Evolutionary conservation across 2,888 invertebrate genomes (phyloP), one percentile per base, ranked within the genome.

Genomic region (Sacculina carcini): DNA sequence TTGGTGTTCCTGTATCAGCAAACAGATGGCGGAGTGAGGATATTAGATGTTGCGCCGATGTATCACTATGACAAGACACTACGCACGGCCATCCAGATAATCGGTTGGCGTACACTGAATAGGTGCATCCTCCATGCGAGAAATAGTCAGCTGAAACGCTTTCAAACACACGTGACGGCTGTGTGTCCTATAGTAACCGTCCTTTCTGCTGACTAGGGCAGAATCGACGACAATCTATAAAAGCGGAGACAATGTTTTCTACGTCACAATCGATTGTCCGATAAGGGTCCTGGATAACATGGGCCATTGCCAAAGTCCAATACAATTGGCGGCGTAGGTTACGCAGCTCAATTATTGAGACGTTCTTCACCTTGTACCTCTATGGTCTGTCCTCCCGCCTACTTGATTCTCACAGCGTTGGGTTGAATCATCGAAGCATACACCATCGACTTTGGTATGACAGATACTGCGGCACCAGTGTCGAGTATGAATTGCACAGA

Each of bases 261-360:
- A 56, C 52, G 6, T 54, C 52, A 10, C 29, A 21, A 16, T 57
- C 55, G 4, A 56, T 53, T 7, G n/a, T n/a, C n/a, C n/a, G n/a
- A n/a, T n/a, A n/a, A n/a, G n/a, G n/a, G n/a, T n/a, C n/a, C n/a
- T n/a, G n/a, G n/a, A n/a, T n/a, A n/a, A n/a, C n/a, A n/a, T n/a
- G n/a, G n/a, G n/a, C n/a, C n/a, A n/a, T n/a, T n/a, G n/a, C n/a
- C n/a, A n/a, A n/a, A n/a, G n/a, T n/a, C n/a, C n/a, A n/a, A n/a
- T n/a, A n/a, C n/a, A n/a, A n/a, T n/a, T n/a, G n/a, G n/a, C n/a
- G n/a, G n/a, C n/a, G n/a, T n/a, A n/a, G n/a, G n/a, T n/a, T n/a
- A n/a, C n/a, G n/a, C n/a, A n/a, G n/a, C n/a, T n/a, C n/a, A n/a
- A n/a, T n/a, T n/a, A n/a, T n/a, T n/a, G n/a, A n/a, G n/a, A n/a